These are phyloP conservation scores for Xenopus borealis DNA, from an alignment of 2,113 vertebrate genomes.

Conservation along the genomic window DNA sequence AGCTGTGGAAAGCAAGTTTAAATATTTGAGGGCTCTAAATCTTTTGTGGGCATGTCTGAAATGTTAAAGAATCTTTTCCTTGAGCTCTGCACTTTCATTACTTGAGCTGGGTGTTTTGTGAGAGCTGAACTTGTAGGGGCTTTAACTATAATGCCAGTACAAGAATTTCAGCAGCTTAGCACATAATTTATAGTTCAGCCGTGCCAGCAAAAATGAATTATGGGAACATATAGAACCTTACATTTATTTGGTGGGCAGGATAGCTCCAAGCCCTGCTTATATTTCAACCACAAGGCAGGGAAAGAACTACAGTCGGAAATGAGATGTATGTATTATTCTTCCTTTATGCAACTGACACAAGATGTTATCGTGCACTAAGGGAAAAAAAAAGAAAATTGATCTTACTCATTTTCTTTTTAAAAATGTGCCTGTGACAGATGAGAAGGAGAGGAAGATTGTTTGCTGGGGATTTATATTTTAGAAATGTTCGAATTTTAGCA, in stretches of 20 bases:
- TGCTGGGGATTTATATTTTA: too few species aligned
- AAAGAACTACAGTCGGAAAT: not conserved
- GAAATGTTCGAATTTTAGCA: too few species aligned
- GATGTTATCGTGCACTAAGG: not conserved
- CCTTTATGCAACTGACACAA: not conserved
- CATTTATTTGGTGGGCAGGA: slow-evolving; percentile 19
- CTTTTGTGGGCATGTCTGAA: slow-evolving; percentile 31
- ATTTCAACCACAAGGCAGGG: slow-evolving; percentile 2
- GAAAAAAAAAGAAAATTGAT: too few species aligned
- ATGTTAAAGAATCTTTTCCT: slow-evolving; percentile 6
- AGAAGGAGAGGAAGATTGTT: too few species aligned
- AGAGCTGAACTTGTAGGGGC: not conserved
- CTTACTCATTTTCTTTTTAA: too few species aligned
- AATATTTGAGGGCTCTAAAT: slow-evolving; percentile 31
- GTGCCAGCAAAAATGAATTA: slow-evolving; percentile 28
- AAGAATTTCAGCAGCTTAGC: slow-evolving; percentile 37
- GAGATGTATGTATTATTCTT: not conserved
- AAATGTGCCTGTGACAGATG: too few species aligned
- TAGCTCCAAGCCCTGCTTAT: slow-evolving; percentile 15
- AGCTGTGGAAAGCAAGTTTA: slow-evolving; percentile 19
- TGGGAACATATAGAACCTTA: slow-evolving; percentile 13
- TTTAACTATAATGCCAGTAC: slow-evolving; percentile 12
- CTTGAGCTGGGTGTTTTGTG: slow-evolving; percentile 1
- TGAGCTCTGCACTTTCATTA: not conserved
- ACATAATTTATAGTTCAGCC: slow-evolving; percentile 37